Evolutionary conservation across 2,113 vertebrate species (phyloP).

Genomic region (Hyperopisus bebe): DNA sequence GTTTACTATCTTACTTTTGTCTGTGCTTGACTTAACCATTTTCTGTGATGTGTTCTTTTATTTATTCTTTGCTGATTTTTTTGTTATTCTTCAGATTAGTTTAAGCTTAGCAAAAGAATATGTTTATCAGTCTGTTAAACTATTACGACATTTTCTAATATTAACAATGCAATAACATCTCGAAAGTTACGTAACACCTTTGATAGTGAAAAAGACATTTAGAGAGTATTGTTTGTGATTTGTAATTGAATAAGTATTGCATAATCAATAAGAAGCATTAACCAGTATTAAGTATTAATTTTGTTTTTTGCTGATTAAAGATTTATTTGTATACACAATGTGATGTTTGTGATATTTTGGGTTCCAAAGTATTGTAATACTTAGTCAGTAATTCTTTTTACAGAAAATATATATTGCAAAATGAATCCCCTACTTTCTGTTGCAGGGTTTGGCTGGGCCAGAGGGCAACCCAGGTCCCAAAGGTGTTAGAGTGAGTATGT

Average conservation of each 20-base stretch:
- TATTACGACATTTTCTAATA: neutral
- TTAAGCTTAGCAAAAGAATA: neutral
- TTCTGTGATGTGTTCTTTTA: neutral
- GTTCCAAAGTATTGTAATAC: neutral
- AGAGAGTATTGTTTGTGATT: neutral
- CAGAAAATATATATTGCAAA: neutral
- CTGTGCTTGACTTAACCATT: neutral
- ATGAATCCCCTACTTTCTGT: conserved; percentile 35
- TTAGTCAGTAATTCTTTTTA: neutral
- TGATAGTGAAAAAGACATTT: neutral
- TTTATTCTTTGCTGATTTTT: neutral
- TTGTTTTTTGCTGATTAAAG: neutral
- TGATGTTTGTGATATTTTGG: neutral
- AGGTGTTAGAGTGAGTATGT: conserved; percentile 83
- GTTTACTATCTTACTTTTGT: neutral
- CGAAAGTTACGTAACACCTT: neutral
- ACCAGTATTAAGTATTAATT: neutral
- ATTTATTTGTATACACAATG: neutral
- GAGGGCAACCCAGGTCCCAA: conserved; percentile 89
- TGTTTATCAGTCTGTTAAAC: neutral
- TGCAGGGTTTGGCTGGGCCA: conserved; percentile 84
- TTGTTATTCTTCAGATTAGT: neutral
- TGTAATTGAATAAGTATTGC: neutral
- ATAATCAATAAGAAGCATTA: neutral
- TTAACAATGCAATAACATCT: neutral